Conservation (phyloP, 2,888 invertebrate species). For the Crepidodera aurea region DNA sequence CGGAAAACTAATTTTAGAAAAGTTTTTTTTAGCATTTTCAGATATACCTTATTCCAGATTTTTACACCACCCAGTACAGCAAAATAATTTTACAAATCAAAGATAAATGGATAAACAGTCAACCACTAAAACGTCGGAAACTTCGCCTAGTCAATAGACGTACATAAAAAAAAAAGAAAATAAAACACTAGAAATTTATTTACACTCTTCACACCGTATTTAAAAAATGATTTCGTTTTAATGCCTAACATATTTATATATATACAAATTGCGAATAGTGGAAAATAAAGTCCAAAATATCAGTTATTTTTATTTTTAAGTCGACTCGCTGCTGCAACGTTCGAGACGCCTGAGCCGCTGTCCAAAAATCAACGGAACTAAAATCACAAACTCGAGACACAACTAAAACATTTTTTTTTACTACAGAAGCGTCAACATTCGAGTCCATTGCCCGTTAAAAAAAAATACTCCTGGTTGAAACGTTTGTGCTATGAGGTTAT, state of each 20-base stretch:
- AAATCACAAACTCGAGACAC: conserved; percentile 28
- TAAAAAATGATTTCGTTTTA: conserved; percentile 45
- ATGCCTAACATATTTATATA: conserved; percentile 49
- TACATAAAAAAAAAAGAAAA: conserved; percentile 48
- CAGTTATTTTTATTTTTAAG: conserved; percentile 31
- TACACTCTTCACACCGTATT: conserved; percentile 55
- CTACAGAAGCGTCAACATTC: conserved; percentile 5
- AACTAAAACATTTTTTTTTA: conserved; percentile 11
- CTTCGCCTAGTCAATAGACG: conserved; percentile 2
- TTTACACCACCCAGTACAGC: too few relatives aligned
- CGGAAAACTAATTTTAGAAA: too few relatives aligned
- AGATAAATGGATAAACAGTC: too few relatives aligned
- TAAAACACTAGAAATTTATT: conserved; percentile 57
- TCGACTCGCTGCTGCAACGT: conserved; percentile 6
- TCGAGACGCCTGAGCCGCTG: conserved; percentile 11
- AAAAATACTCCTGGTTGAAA: not conserved
- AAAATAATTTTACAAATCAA: too few relatives aligned
- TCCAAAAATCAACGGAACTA: conserved; percentile 28
- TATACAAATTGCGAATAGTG: conserved; percentile 48
- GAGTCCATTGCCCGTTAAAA: not conserved
- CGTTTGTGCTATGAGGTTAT: not conserved
- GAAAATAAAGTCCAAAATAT: conserved; percentile 49
- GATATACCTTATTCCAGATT: too few relatives aligned
- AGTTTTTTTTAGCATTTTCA: too few relatives aligned
- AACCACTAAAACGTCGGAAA: too few relatives aligned